Conservation (phyloP, 2,888 invertebrate genomes). For the Papilio gigon region DNA sequence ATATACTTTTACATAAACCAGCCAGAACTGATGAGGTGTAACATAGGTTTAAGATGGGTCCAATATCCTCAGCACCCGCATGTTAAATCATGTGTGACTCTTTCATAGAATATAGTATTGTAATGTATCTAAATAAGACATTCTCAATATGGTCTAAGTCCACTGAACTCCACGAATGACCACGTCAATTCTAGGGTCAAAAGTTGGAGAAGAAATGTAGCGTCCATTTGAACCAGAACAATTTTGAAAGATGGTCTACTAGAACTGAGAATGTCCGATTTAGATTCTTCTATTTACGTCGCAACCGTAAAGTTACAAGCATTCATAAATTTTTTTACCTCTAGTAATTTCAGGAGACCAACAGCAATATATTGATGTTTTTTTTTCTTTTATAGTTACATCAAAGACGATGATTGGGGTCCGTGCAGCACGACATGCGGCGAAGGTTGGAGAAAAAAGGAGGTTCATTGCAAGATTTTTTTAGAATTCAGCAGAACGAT, state of each 20-base stretch:
- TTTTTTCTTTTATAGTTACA: conserved; percentile 85
- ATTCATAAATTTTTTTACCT: conserved; percentile 28
- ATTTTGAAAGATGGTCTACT: not conserved
- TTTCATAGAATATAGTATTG: conserved; percentile 41
- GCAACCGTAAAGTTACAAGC: conserved; percentile 23
- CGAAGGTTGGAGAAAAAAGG: conserved; percentile 91
- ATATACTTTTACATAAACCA: conserved; percentile 82
- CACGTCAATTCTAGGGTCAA: not conserved
- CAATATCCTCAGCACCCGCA: conserved; percentile 70
- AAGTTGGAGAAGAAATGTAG: not conserved
- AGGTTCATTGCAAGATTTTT: conserved; percentile 97
- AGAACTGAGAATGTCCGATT: not conserved
- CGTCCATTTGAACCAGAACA: not conserved
- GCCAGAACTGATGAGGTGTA: conserved; percentile 69
- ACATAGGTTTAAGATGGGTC: conserved; percentile 53
- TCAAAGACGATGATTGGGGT: conserved; percentile 94
- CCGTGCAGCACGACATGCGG: conserved; percentile 96
- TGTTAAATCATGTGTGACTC: conserved; percentile 54
- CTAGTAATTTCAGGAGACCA: conserved; percentile 20
- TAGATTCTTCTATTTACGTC: conserved; percentile 31
- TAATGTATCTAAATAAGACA: not conserved
- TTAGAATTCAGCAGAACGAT: conserved; percentile 95
- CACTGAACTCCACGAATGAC: not conserved
- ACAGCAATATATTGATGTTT: conserved; percentile 18
- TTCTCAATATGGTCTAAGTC: not conserved